These are phyloP conservation scores for Sitta carolinensis DNA, from an alignment of 2,797 vertebrate species.

Conservation along the genomic window DNA sequence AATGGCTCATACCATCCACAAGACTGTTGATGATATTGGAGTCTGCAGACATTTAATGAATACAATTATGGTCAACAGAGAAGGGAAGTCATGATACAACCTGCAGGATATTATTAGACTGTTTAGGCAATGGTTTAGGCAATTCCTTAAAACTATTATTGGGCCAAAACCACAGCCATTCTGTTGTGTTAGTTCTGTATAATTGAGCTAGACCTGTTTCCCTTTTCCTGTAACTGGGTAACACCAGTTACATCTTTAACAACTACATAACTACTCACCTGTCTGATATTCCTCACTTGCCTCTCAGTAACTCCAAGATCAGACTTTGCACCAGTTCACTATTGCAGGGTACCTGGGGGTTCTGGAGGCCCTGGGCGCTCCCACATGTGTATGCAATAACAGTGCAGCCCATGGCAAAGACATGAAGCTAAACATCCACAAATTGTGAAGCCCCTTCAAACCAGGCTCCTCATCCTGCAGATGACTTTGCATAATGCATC, in stretches of 20 bases:
- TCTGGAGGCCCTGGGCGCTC: not conserved
- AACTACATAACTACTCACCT: not conserved
- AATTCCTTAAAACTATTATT: not conserved
- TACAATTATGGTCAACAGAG: not conserved
- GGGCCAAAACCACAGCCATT: not conserved
- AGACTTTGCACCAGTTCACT: not conserved
- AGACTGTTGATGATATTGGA: not conserved
- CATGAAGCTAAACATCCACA: not conserved
- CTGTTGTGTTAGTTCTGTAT: not conserved
- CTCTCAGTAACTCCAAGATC: not conserved
- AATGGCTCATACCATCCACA: not conserved
- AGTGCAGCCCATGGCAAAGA: not conserved
- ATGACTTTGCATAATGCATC: not conserved
- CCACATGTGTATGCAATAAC: accelerated
- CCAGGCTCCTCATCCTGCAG: not conserved
- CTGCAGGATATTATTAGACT: not conserved
- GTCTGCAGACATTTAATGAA: not conserved
- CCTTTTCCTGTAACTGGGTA: not conserved
- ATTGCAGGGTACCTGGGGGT: not conserved
- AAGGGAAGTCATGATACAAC: not conserved
- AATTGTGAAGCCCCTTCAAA: not conserved
- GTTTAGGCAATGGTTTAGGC: not conserved
- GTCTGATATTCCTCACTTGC: not conserved
- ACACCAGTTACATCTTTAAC: not conserved
- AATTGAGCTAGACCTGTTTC: not conserved